Evolutionary conservation across 2,113 vertebrate genomes (phyloP), one percentile per base, ranked within the genome.

Genomic region (Tenebrosternarchus preto): DNA sequence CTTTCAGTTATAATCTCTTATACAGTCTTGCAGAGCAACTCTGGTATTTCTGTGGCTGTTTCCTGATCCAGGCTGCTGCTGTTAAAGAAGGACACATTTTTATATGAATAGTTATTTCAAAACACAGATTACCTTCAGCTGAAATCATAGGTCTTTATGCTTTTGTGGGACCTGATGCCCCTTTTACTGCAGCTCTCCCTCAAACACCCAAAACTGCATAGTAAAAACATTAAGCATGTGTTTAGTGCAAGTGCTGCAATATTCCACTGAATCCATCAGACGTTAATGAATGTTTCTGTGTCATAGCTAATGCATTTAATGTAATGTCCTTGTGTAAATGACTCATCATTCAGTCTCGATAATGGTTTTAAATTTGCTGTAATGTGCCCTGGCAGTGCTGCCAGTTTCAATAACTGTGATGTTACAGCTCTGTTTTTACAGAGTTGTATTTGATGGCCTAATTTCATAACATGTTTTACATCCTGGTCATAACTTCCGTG

Each of bases 231-330:
- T 55, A 71, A 16, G 71, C 70, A 57, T 80, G 53, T 67, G n/a
- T n/a, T n/a, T 67, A 56, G 46, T 17, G 20, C 60, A 73, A 55
- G 27, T 57, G 36, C 60, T 73, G 39, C 57, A 73, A 66, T 74
- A 56, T 80, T 67, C 22, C 56, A 22, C 31, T 67, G n/a, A 73
- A 74, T 80, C 70, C 78, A 80, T 80, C 71, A 67, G 60, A 80
- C 29, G 29, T 60, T 80, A 80, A 80, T 80, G 78, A 73, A 80
- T 57, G 70, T 80, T 80, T 73, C 77, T 73, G 60, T 56, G 60
- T 74, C 70, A 80, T 61, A 73, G 78, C 50, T 73, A 80, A 74
- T 73, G 70, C 78, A 73, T 73, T 80, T 74, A 25, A 57, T 80
- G 46, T 80, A 66, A 80, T 80, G 70, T 46, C 70, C 46, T 73